Percentiles rank a stretch among this genome's conserved stretches.
phyloP scores from a whole-genome alignment of 2,888 invertebrate genomes.

The Trissonchulus latispiculum region DNA sequence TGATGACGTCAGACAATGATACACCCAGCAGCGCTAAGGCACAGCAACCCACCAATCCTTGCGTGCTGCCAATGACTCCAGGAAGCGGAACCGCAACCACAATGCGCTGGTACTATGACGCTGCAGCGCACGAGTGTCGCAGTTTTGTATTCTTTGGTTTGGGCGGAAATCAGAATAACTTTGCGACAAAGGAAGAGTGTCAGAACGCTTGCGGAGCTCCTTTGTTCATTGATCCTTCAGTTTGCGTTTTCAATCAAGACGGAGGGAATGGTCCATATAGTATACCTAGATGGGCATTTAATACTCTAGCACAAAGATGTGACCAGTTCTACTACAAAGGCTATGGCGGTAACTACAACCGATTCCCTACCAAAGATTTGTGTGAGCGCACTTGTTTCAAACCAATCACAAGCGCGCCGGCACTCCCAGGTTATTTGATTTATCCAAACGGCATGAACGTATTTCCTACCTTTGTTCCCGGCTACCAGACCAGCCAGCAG shows the following conservation, averaged over 20 bases:
- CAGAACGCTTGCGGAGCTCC: conserved; percentile 28
- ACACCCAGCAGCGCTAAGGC: background rate
- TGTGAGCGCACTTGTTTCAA: background rate
- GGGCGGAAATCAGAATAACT: conserved; percentile 29
- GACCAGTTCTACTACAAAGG: conserved; percentile 1
- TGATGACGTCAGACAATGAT: too few relatives aligned
- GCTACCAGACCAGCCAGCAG: too few relatives aligned
- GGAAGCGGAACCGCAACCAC: background rate
- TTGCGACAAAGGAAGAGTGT: conserved; percentile 25
- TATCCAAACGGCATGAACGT: background rate
- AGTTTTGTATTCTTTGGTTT: conserved; percentile 24
- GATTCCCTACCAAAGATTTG: background rate
- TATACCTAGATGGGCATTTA: background rate
- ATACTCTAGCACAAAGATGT: background rate
- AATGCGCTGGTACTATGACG: conserved; percentile 31
- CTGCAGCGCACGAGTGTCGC: conserved; percentile 26
- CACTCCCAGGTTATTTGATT: background rate
- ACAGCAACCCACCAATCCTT: conserved; percentile 26
- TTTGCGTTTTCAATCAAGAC: background rate
- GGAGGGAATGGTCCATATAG: background rate
- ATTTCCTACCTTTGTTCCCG: background rate
- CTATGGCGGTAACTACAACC: background rate
- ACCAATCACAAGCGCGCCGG: background rate
- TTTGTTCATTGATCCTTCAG: background rate
- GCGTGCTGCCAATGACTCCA: conserved; percentile 30